Conservation (phyloP, 1,140 invertebrate species). For the Thaumatotibia leucotreta region DNA sequence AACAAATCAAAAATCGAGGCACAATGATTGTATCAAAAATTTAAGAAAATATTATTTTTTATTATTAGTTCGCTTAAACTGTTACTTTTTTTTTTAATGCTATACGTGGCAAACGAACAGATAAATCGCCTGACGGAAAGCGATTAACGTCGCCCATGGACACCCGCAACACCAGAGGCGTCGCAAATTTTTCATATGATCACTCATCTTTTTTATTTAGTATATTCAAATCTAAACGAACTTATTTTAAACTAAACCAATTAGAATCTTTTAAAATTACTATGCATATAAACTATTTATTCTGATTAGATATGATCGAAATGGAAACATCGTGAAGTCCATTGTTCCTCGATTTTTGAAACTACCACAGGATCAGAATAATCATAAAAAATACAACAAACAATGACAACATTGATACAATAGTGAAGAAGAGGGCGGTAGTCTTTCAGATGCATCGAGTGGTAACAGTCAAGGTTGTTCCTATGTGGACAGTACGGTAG, state of each 20-base stretch:
- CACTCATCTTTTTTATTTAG: too few species aligned
- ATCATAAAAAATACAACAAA: conserved; percentile 28
- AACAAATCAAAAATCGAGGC: conserved; percentile 18
- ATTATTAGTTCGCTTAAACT: neutral
- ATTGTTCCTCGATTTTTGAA: conserved; percentile 18
- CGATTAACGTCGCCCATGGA: too few species aligned
- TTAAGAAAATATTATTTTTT: too few species aligned
- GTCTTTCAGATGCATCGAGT: conserved; percentile 56
- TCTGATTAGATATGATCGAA: neutral
- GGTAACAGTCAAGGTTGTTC: conserved; percentile 35
- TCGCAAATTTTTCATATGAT: neutral
- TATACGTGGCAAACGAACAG: too few species aligned
- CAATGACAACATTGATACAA: conserved; percentile 70
- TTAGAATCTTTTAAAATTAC: too few species aligned
- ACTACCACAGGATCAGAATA: conserved; percentile 22
- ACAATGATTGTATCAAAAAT: neutral
- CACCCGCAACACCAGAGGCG: too few species aligned
- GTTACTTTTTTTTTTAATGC: too few species aligned
- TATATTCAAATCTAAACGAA: too few species aligned
- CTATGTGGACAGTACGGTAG: conserved; percentile 31
- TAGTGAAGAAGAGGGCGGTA: conserved; percentile 72
- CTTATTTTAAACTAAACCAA: too few species aligned
- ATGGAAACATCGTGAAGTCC: neutral
- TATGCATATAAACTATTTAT: too few species aligned
- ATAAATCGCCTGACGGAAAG: too few species aligned